Conservation (phyloP, 1,140 invertebrate genomes). For the Piezodorus guildinii region DNA sequence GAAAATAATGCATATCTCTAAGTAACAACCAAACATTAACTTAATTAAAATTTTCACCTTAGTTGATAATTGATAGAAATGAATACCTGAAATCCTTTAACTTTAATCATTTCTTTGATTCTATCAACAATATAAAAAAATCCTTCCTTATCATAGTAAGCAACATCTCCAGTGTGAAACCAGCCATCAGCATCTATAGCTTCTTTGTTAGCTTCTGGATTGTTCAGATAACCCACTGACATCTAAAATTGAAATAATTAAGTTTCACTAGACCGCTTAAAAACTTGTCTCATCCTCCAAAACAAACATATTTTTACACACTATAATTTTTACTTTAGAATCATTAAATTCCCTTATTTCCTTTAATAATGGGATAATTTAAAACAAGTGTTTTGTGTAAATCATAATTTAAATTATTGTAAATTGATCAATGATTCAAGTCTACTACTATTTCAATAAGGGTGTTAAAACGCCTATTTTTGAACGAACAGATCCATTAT, state of each 20-base stretch:
- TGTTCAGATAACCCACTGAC: slow-evolving; percentile 53
- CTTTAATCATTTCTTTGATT: slow-evolving; percentile 67
- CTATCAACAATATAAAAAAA: slow-evolving; percentile 61
- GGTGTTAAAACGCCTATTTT: too few relatives aligned
- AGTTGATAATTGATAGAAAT: background rate
- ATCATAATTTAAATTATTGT: too few relatives aligned
- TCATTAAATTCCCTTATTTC: too few relatives aligned
- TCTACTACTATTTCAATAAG: too few relatives aligned
- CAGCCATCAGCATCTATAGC: slow-evolving; percentile 57
- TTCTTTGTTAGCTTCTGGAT: slow-evolving; percentile 47
- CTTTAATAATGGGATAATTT: too few relatives aligned
- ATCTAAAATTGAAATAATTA: slow-evolving; percentile 32
- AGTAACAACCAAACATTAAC: background rate
- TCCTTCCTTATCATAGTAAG: slow-evolving; percentile 54
- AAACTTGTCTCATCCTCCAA: too few relatives aligned
- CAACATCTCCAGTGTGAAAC: slow-evolving; percentile 68
- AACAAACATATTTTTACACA: too few relatives aligned
- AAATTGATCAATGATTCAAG: too few relatives aligned
- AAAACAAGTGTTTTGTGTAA: too few relatives aligned
- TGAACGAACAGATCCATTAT: too few relatives aligned
- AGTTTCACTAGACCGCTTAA: too few relatives aligned
- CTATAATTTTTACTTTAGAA: too few relatives aligned
- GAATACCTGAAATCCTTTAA: slow-evolving; percentile 59
- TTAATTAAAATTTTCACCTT: background rate
- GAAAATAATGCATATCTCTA: background rate